These are phyloP conservation scores for Phalanger gymnotis DNA, from an alignment of 2,797 vertebrate species.

Conservation along the genomic window DNA sequence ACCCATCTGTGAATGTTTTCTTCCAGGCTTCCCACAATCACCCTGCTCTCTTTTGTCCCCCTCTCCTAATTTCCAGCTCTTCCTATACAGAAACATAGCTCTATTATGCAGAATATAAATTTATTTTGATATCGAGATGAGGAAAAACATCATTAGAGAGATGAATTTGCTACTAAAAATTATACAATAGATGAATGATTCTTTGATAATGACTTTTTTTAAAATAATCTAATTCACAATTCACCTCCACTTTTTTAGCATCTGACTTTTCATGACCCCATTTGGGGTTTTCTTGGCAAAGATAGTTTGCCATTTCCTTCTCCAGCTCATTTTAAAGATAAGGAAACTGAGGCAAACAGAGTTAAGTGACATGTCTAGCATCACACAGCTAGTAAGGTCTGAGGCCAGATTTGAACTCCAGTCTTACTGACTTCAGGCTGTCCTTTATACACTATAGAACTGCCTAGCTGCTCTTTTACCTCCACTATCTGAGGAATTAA, in stretches of 20 bases:
- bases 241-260: not conserved
- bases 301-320: not conserved
- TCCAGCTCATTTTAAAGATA: not conserved
- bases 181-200: not conserved
- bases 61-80: not conserved
- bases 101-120: not conserved
- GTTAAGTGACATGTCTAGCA: not conserved
- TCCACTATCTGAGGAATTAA: not conserved
- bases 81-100: not conserved
- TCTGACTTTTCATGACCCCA: not conserved
- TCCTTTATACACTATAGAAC: not conserved
- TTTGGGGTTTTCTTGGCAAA: not conserved
- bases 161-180: not conserved
- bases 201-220: not conserved
- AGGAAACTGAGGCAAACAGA: not conserved
- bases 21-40: not conserved
- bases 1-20: not conserved
- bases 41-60: not conserved
- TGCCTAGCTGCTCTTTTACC: not conserved
- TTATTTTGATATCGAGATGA: not conserved
- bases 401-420: not conserved
- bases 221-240: not conserved
- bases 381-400: not conserved
- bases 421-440: not conserved
- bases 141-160: not conserved